phyloP scores from a whole-genome alignment of 2,113 vertebrate species.

The Archilochus colubris region DNA sequence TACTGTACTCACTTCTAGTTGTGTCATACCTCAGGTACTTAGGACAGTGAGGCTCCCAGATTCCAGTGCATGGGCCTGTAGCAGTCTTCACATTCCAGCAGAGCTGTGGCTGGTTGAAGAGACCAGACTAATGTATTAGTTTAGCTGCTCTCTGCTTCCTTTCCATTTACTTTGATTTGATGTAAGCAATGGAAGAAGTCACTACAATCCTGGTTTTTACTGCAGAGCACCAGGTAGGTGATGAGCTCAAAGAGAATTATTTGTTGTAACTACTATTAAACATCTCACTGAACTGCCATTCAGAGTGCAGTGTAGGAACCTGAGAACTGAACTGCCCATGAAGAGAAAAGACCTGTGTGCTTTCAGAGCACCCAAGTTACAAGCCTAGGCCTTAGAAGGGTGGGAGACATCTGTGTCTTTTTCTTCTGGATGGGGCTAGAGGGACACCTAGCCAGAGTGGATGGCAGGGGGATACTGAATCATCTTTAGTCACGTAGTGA shows the following conservation, averaged over 20 bases:
- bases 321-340: not conserved
- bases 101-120: not conserved
- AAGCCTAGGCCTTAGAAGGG: not conserved
- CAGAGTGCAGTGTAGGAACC: not conserved
- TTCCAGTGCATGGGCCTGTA: not conserved
- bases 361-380: not conserved
- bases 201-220: not conserved
- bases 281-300: not conserved
- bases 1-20: conserved; percentile 18
- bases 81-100: not conserved
- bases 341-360: not conserved
- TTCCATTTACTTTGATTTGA: not conserved
- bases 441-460: not conserved
- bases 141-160: not conserved
- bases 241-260: not conserved
- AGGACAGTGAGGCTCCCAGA: not conserved
- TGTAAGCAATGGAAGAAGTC: not conserved
- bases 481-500: not conserved
- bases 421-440: conserved; percentile 8
- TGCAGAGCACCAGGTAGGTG: not conserved
- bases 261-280: not conserved
- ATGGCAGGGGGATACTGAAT: not conserved
- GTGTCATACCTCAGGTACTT: not conserved
- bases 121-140: not conserved
- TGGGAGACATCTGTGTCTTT: not conserved